Evolutionary conservation across 2,888 invertebrate species (phyloP).

Genomic region (Metacarcinus magister): DNA sequence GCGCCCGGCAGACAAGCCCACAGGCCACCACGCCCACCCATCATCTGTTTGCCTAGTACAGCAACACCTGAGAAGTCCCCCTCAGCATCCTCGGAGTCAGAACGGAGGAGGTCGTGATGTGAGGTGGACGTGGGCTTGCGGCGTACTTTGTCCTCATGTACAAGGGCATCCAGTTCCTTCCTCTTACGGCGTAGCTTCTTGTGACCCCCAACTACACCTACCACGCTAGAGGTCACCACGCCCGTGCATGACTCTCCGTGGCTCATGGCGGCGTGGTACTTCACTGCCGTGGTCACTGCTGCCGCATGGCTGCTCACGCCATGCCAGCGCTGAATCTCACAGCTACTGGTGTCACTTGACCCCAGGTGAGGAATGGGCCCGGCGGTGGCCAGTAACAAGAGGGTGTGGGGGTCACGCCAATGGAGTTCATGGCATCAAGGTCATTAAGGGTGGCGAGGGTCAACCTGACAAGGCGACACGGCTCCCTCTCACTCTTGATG

Average conservation of each 20-base stretch:
- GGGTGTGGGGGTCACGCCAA: background rate
- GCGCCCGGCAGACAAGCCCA: slow-evolving; percentile 81
- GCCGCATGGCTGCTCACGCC: background rate
- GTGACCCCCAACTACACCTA: slow-evolving; percentile 64
- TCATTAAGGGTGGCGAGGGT: background rate
- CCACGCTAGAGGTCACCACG: slow-evolving; percentile 64
- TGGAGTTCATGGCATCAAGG: background rate
- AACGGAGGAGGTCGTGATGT: slow-evolving; percentile 78
- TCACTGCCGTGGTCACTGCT: slow-evolving; percentile 64
- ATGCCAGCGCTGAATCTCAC: background rate
- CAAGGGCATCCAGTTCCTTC: slow-evolving; percentile 82
- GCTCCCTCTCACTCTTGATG: background rate
- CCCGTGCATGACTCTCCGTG: slow-evolving; percentile 76
- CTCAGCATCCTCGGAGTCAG: slow-evolving; percentile 81
- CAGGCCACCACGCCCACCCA: slow-evolving; percentile 60
- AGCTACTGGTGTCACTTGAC: background rate
- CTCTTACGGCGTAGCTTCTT: slow-evolving; percentile 82
- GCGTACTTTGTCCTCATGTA: slow-evolving; percentile 81
- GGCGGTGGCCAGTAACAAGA: background rate
- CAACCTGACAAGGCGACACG: background rate
- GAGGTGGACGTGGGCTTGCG: slow-evolving; percentile 81
- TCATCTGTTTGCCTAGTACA: slow-evolving; percentile 71
- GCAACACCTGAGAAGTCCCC: slow-evolving; percentile 73
- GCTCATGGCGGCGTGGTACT: slow-evolving; percentile 76
- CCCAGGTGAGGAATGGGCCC: background rate